These are phyloP conservation scores for Crax fasciolata DNA, from an alignment of 2,797 vertebrate genomes.

Conservation along the genomic window DNA sequence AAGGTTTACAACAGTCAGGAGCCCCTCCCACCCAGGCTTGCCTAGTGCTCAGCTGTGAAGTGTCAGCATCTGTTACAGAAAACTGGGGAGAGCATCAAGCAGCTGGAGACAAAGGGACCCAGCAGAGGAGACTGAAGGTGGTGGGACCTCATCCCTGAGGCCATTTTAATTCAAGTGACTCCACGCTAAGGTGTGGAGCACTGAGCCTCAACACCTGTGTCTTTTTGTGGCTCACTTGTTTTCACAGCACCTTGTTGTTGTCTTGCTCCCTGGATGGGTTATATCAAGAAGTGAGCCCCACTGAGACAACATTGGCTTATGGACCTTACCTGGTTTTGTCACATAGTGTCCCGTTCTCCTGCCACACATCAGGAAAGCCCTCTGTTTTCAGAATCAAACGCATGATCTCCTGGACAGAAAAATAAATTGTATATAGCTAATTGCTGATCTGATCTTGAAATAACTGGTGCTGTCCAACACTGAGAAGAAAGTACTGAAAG, in stretches of 20 bases:
- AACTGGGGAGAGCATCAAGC: not conserved
- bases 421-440: not conserved
- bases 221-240: not conserved
- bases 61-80: not conserved
- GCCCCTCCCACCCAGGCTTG: not conserved
- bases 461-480: not conserved
- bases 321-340: not conserved
- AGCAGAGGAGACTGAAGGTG: not conserved
- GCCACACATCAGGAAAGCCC: not conserved
- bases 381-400: not conserved
- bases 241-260: not conserved
- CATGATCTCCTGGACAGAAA: not conserved
- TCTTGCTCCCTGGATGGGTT: not conserved
- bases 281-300: not conserved
- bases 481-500: not conserved
- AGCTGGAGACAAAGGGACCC: not conserved
- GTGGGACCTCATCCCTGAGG: not conserved
- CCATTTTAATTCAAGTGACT: not conserved
- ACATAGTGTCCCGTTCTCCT: rapidly evolving
- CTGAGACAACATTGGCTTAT: not conserved
- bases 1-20: not conserved
- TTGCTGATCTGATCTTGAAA: not conserved
- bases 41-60: not conserved
- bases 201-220: not conserved
- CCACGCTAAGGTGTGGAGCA: not conserved